phyloP scores from a whole-genome alignment of 2,797 vertebrate species.

The Siniperca scherzeri region DNA sequence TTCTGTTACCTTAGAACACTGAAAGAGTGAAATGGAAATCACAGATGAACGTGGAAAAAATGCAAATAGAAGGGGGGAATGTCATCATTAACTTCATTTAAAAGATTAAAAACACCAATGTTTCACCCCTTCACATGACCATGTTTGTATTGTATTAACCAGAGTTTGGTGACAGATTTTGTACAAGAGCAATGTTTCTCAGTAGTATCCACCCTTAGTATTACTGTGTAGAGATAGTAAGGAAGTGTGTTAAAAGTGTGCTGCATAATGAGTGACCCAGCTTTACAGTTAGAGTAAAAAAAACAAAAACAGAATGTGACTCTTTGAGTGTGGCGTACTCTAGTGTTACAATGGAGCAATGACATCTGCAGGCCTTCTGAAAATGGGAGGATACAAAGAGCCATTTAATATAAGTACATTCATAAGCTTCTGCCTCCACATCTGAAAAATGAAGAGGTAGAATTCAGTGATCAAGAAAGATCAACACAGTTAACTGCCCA shows the following conservation, averaged over 20 bases:
- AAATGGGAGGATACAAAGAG: background rate
- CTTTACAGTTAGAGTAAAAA: background rate
- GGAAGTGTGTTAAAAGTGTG: background rate
- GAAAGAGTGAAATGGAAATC: background rate
- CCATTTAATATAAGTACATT: background rate
- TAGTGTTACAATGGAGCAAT: slow-evolving; percentile 46
- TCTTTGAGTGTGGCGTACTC: slow-evolving; percentile 59
- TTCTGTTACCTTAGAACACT: slow-evolving; percentile 3
- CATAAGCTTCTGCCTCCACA: background rate
- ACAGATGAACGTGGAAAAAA: background rate
- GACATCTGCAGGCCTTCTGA: background rate
- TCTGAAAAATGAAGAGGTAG: accelerated
- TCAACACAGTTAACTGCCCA: too few species aligned
- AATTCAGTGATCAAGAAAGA: background rate
- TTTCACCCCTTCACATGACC: background rate
- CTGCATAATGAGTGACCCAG: background rate
- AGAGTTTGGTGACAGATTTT: background rate
- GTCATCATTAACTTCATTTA: background rate
- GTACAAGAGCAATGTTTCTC: background rate
- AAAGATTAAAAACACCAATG: background rate
- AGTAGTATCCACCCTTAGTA: background rate
- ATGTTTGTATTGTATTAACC: background rate
- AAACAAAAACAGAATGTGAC: background rate
- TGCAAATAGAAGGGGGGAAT: background rate
- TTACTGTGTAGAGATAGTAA: background rate